Evolutionary conservation across 2,888 invertebrate genomes (phyloP), one percentile per base, ranked within the genome.

Genomic region (Zeuzera pyrina): DNA sequence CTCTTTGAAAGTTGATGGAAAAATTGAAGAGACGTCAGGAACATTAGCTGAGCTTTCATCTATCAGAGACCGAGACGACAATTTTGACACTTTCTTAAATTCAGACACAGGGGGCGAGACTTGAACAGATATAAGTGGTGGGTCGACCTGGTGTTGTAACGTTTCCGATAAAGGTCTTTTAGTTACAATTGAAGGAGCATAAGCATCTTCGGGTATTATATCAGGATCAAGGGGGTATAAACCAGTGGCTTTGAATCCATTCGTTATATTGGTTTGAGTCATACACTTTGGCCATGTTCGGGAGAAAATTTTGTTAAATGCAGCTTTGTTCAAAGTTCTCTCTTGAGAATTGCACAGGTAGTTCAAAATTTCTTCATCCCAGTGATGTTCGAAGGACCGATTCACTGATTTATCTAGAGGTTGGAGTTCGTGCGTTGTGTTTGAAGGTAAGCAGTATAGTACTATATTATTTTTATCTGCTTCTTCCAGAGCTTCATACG

Each of bases 41-140:
- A n/a, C n/a, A n/a, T n/a, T n/a, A n/a, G n/a, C n/a, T n/a, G n/a
- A n/a, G n/a, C n/a, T n/a, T n/a, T n/a, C n/a, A n/a, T n/a, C n/a
- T n/a, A n/a, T n/a, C n/a, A n/a, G n/a, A n/a, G n/a, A n/a, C n/a
- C n/a, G n/a, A n/a, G n/a, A n/a, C n/a, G n/a, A n/a, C n/a, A n/a
- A n/a, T n/a, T n/a, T n/a, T n/a, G n/a, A n/a, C n/a, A n/a, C n/a
- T n/a, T n/a, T n/a, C n/a, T n/a, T n/a, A n/a, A n/a, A n/a, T n/a
- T n/a, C n/a, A n/a, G n/a, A n/a, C 39, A 31, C 32, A 36, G 36
- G 36, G 31, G 30, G 30, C 35, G 38, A 41, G 33, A 29, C 38
- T 38, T n/a, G n/a, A n/a, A n/a, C n/a, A n/a, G n/a, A n/a, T n/a
- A n/a, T n/a, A n/a, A n/a, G n/a, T n/a, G n/a, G n/a, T n/a, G n/a